Evolutionary conservation across 1,140 invertebrate species (phyloP).

Genomic region (Amphibalanus amphitrite): DNA sequence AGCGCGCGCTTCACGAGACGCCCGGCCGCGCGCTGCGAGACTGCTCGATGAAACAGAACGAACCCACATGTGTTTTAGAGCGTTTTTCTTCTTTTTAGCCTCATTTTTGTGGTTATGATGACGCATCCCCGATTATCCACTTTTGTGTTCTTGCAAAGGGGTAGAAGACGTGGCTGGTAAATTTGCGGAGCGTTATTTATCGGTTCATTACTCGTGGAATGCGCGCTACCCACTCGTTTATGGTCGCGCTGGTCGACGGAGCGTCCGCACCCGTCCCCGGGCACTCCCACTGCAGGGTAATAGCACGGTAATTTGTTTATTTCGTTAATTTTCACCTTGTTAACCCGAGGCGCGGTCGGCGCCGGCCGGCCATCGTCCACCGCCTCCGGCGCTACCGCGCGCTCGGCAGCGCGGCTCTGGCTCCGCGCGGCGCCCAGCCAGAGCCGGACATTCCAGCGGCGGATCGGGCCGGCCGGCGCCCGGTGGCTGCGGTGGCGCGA

Average conservation of each 20-base stretch:
- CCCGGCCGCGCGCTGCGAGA: too few species aligned
- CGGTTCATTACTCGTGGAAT: neutral
- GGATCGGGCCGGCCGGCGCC: neutral
- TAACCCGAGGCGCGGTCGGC: neutral
- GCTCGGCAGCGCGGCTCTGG: too few species aligned
- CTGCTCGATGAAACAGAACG: too few species aligned
- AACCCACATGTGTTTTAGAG: too few species aligned
- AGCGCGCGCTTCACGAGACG: too few species aligned
- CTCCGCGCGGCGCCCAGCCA: neutral
- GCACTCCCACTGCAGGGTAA: neutral
- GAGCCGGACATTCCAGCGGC: neutral
- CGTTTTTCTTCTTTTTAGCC: too few species aligned
- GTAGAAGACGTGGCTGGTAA: neutral
- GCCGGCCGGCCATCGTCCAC: too few species aligned
- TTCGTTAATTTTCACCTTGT: constrained; percentile 2
- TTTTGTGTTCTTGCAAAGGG: too few species aligned
- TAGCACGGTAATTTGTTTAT: neutral
- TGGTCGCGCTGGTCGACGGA: neutral
- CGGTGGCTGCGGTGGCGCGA: neutral
- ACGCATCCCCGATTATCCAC: too few species aligned
- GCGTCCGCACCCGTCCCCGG: too few species aligned
- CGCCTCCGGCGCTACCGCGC: too few species aligned
- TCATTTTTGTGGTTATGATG: too few species aligned
- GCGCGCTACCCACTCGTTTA: neutral
- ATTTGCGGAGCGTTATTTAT: neutral